Conservation (phyloP, 2,888 invertebrate species). For the Spodoptera picta region DNA sequence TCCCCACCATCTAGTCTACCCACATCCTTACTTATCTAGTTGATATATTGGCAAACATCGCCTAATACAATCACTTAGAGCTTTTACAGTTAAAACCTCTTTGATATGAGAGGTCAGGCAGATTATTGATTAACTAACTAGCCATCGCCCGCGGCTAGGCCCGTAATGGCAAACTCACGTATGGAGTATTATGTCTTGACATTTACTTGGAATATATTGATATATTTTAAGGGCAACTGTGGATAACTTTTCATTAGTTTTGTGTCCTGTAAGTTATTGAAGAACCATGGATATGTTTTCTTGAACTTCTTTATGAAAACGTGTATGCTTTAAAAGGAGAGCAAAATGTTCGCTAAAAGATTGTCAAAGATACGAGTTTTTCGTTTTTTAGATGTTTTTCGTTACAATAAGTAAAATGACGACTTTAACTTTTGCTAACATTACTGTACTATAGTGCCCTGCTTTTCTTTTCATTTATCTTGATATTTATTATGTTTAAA, state of each 20-base stretch:
- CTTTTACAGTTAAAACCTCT: slow-evolving; percentile 51
- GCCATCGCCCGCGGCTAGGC: slow-evolving; percentile 38
- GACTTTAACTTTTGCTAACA: no score
- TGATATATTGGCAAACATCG: slow-evolving; percentile 48
- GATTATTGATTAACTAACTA: slow-evolving; percentile 55
- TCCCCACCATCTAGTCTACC: slow-evolving; percentile 4
- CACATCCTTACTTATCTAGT: slow-evolving; percentile 19
- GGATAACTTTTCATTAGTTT: neutral
- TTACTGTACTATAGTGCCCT: no score
- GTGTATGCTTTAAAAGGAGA: no score
- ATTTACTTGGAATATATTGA: slow-evolving; percentile 30
- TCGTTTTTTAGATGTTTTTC: no score
- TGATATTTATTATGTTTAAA: no score
- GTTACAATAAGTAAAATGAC: no score
- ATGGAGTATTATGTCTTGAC: slow-evolving; percentile 26
- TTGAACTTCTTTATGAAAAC: no score
- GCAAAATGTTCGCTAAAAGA: no score
- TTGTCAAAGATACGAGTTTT: no score
- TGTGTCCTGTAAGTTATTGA: neutral
- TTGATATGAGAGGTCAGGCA: slow-evolving; percentile 53
- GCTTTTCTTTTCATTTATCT: no score
- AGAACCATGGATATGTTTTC: no score
- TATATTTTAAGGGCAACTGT: slow-evolving; percentile 8
- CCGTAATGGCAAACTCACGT: slow-evolving; percentile 29
- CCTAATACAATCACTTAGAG: slow-evolving; percentile 51